phyloP scores from a whole-genome alignment of 1,140 invertebrate species.

The Pissodes strobi region DNA sequence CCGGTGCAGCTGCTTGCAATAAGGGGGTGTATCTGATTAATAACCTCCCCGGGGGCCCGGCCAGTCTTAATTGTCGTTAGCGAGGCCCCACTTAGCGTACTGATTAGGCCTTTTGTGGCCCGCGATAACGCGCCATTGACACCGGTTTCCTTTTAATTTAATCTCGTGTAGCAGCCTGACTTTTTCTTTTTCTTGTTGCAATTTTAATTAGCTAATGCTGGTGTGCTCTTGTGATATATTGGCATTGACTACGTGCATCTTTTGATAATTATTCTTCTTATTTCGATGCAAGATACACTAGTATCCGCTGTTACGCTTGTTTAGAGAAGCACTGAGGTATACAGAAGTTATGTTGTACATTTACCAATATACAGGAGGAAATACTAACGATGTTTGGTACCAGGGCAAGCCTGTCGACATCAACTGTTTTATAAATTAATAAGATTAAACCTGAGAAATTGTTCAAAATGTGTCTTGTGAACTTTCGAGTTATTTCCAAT shows the following conservation, averaged over 20 bases:
- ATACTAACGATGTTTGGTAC: too few relatives aligned
- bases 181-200: constrained; percentile 1
- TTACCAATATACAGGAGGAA: too few relatives aligned
- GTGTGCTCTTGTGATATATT: constrained; percentile 1
- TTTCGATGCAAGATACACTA: too few relatives aligned
- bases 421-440: too few relatives aligned
- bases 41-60: constrained; percentile 28
- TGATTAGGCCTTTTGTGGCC: constrained; percentile 32
- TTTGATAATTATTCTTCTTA: background rate
- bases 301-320: too few relatives aligned
- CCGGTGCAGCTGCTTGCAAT: constrained; percentile 13
- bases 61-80: constrained; percentile 30
- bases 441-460: too few relatives aligned
- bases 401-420: too few relatives aligned
- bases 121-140: constrained; percentile 24
- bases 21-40: constrained; percentile 27
- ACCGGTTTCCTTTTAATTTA: constrained; percentile 32
- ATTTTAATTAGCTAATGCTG: constrained; percentile 7
- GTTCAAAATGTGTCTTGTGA: too few relatives aligned
- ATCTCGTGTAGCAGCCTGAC: constrained; percentile 8
- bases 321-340: too few relatives aligned
- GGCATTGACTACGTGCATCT: background rate
- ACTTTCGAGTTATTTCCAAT: too few relatives aligned
- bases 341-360: too few relatives aligned
- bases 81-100: constrained; percentile 27